These are phyloP conservation scores for Psilopsiagon aymara DNA, from an alignment of 2,113 vertebrate species.

Conservation along the genomic window DNA sequence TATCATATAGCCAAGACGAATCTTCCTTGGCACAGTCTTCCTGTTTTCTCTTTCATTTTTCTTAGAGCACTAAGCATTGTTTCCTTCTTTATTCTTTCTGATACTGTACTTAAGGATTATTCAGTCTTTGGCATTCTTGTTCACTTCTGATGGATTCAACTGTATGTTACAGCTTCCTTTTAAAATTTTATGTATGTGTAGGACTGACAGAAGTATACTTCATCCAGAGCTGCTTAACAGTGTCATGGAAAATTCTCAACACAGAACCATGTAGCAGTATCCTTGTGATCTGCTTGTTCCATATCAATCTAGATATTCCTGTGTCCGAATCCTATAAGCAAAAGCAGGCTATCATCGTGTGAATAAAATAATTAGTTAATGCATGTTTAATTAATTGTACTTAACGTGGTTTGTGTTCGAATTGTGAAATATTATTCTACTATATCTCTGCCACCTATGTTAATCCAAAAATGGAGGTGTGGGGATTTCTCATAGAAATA, in stretches of 20 bases:
- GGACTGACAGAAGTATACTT: not conserved
- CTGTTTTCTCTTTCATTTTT: not conserved
- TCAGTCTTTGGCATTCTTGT: not conserved
- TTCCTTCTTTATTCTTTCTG: not conserved
- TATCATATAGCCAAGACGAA: not conserved
- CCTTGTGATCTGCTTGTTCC: not conserved
- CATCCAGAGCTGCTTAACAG: slow-evolving; percentile 10
- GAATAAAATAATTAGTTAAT: not conserved
- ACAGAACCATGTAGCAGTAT: not conserved
- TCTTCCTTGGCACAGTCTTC: not conserved
- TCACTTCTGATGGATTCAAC: not conserved
- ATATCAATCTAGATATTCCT: not conserved
- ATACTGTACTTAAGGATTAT: not conserved
- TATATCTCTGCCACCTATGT: not conserved
- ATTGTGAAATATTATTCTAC: not conserved
- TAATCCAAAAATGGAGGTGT: not conserved
- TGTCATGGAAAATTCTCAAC: not conserved
- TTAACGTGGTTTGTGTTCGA: not conserved
- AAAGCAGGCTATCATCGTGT: not conserved
- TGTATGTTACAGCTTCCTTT: not conserved
- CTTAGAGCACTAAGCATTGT: not conserved
- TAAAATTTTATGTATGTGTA: not conserved
- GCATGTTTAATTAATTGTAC: not conserved
- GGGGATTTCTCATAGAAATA: not conserved
- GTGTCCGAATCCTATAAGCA: not conserved